Percentiles rank a stretch among this genome's conserved stretches.
phyloP scores from a whole-genome alignment of 2,888 invertebrate species.

The Cheilosia pagana region DNA sequence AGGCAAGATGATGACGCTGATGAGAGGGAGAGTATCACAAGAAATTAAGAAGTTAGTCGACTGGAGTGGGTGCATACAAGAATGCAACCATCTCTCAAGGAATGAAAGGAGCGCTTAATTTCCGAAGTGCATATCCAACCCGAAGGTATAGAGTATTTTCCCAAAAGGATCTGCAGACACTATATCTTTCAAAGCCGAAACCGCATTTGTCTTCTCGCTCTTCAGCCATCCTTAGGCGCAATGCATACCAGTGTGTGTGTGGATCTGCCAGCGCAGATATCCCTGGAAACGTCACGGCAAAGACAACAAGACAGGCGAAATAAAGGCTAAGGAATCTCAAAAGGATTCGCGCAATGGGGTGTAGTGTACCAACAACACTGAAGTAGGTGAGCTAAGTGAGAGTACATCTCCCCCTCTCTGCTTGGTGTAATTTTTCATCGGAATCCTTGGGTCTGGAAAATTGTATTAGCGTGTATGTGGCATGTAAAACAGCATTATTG shows the following conservation, averaged over 20 bases:
- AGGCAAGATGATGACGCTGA: slow-evolving; percentile 11
- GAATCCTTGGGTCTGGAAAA: slow-evolving; percentile 64
- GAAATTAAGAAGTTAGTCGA: slow-evolving; percentile 61
- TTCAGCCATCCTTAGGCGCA: slow-evolving; percentile 14
- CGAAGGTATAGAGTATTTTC: slow-evolving; percentile 42
- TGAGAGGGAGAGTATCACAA: slow-evolving; percentile 14
- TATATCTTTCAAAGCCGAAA: slow-evolving; percentile 47
- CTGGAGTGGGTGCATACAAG: slow-evolving; percentile 6
- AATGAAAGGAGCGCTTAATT: slow-evolving; percentile 69
- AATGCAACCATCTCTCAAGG: slow-evolving; percentile 24
- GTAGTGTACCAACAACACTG: background rate
- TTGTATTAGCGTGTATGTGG: slow-evolving; percentile 65
- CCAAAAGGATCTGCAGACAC: slow-evolving; percentile 30
- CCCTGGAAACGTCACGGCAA: slow-evolving; percentile 43
- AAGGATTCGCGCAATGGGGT: slow-evolving; percentile 21
- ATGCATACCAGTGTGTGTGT: background rate
- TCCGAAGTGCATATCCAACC: slow-evolving; percentile 59
- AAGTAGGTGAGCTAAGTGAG: slow-evolving; percentile 20
- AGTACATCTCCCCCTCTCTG: background rate
- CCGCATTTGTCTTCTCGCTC: slow-evolving; percentile 49
- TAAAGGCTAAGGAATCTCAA: slow-evolving; percentile 10
- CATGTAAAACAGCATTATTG: slow-evolving; percentile 65
- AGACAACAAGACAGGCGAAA: slow-evolving; percentile 31
- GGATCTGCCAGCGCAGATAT: slow-evolving; percentile 15
- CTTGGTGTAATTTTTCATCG: slow-evolving; percentile 52